Evolutionary conservation across 2,888 invertebrate genomes (phyloP), one percentile per base, ranked within the genome.

Genomic region (Acleris emargana): DNA sequence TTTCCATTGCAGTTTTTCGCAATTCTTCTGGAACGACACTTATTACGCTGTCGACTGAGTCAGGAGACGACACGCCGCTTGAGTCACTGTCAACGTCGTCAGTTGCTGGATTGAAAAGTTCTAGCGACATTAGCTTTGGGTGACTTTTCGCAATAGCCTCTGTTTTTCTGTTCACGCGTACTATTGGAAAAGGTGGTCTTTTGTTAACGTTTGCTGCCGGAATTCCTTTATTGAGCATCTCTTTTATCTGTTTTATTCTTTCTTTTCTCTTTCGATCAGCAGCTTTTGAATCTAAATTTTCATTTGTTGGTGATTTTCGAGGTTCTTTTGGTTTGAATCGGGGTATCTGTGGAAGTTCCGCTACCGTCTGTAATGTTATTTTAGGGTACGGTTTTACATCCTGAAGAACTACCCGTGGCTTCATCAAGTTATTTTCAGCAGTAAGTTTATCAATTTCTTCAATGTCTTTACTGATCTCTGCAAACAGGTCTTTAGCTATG

Each of bases 11-110:
- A 62, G 78, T 84, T 79, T 89, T 91, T 25, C 87, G 88, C 25
- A 93, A 85, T 72, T 95, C 95, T 49, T 95, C 95, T 11, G 94
- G 94, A 17, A 95, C 93, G 0, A 96, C 96, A 77, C 96, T 96
- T 72, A 97, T 97, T 1, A 97, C 97, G 78, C 97, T 97, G 74
- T 97, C 97, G 2, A 96, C 95, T 2, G 97, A 97, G 80, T 97
- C 97, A 2, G 97, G 97, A 0, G 97, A 97, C 0, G 97, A 97
- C 13, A 97, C 96, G 4, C 96, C 96, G 77, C 97, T 97, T 0
- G 97, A 97, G 81, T 97, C 97, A 77, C 97, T 97, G 81, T 97
- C 97, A 84, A 97, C 94, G 77, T 98, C 97, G 80, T 98, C 97
- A 6, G 96, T 97, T 78, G 97, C 97, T 1, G 97, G 97, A 87